A percentile compares a stretch with the other conserved stretches of the same genome.
Conservation (phyloP, 1,140 invertebrate species). For the Drosophila simulans region DNA sequence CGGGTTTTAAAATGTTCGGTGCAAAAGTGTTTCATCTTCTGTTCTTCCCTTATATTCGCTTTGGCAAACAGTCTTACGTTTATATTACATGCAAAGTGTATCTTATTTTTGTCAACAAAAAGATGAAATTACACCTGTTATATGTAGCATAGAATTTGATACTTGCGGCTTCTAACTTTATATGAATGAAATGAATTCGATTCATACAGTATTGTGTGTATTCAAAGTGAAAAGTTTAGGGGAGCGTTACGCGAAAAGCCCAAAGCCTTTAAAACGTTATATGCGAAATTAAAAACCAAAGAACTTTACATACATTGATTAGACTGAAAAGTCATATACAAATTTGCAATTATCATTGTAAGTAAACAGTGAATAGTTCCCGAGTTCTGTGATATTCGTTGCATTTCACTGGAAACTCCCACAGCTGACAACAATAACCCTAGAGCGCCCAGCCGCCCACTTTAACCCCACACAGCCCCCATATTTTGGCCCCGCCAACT, state of each 20-base stretch:
- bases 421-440: conserved; percentile 32
- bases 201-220: background rate
- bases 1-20: no score
- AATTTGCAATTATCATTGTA: background rate
- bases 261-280: no score
- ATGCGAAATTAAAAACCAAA: no score
- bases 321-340: no score
- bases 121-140: conserved; percentile 6
- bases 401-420: conserved; percentile 14
- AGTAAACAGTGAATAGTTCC: background rate
- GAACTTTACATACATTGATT: no score
- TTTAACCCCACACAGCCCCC: background rate
- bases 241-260: no score
- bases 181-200: conserved; percentile 8
- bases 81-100: no score
- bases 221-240: background rate
- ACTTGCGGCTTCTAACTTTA: background rate
- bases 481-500: conserved; percentile 11
- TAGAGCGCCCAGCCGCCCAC: conserved; percentile 13
- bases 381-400: background rate
- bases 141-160: background rate
- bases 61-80: no score
- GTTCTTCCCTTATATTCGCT: no score
- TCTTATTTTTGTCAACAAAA: background rate
- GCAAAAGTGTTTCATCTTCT: no score